Percentiles rank a stretch among this genome's conserved stretches.
Evolutionary conservation across 1,140 invertebrate genomes (phyloP).

Genomic region (Steinernema khuongi): DNA sequence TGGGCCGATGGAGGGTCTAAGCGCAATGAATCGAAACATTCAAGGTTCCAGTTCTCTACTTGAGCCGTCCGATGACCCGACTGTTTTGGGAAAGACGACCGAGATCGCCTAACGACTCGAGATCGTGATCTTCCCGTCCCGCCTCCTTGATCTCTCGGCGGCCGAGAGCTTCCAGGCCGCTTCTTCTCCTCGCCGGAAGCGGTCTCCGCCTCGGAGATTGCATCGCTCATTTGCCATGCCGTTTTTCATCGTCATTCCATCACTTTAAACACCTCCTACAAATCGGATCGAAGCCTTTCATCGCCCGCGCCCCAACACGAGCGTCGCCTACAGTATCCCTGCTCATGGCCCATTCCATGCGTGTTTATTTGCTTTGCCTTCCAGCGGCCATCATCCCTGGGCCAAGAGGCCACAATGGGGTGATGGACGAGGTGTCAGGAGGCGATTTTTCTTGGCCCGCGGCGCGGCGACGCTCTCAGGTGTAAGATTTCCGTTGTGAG

Average conservation of each 20-base stretch:
- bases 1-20: too few species aligned
- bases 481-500: slow-evolving; percentile 10
- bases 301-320: background rate
- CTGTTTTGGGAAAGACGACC: too few species aligned
- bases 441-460: slow-evolving; percentile 2
- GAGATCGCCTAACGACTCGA: too few species aligned
- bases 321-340: too few species aligned
- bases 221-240: slow-evolving; percentile 4
- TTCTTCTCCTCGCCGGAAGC: too few species aligned
- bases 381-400: background rate
- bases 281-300: background rate
- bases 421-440: slow-evolving; percentile 1
- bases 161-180: too few species aligned
- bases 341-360: background rate
- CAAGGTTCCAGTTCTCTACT: too few species aligned
- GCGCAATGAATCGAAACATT: too few species aligned
- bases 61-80: too few species aligned
- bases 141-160: too few species aligned
- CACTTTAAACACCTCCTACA: slow-evolving; percentile 10
- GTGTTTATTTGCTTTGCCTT: slow-evolving; percentile 7
- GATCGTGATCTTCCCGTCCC: too few species aligned
- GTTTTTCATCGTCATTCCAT: background rate
- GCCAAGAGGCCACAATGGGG: background rate
- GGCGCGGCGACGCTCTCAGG: background rate
- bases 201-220: too few species aligned